A percentile compares a stretch with the other conserved stretches of the same genome.
Conservation (phyloP, 1,140 invertebrate species). For the Nomia melanderi region DNA sequence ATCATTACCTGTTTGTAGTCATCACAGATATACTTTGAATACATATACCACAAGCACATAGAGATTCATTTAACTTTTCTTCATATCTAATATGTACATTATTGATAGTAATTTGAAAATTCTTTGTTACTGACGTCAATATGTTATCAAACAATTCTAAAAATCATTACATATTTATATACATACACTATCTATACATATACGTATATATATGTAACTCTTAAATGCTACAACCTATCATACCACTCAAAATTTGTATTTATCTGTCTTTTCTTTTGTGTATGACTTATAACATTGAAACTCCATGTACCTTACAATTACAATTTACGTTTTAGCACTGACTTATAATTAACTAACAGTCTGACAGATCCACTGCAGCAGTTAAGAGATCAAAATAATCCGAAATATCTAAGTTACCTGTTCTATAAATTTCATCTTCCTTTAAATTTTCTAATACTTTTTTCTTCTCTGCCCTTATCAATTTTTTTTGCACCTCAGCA, state of each 20-base stretch:
- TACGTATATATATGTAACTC: too few relatives aligned
- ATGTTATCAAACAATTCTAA: constrained; percentile 87
- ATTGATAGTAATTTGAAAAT: constrained; percentile 89
- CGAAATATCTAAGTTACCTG: constrained; percentile 67
- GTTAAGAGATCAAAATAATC: background rate
- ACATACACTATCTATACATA: too few relatives aligned
- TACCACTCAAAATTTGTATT: too few relatives aligned
- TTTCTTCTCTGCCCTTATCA: constrained; percentile 87
- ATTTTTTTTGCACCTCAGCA: constrained; percentile 87
- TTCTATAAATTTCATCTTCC: constrained; percentile 75
- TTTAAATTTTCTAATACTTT: constrained; percentile 83
- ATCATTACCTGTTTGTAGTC: constrained; percentile 88
- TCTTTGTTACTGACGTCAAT: constrained; percentile 88
- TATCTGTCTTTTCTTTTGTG: too few relatives aligned
- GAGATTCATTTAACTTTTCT: constrained; percentile 85
- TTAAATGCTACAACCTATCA: too few relatives aligned
- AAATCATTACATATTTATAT: constrained; percentile 42
- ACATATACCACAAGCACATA: constrained; percentile 89
- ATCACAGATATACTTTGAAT: constrained; percentile 89
- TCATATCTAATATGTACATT: constrained; percentile 93
- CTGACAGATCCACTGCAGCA: too few relatives aligned
- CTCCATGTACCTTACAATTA: too few relatives aligned
- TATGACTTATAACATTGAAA: too few relatives aligned
- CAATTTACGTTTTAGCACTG: too few relatives aligned
- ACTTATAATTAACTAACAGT: too few relatives aligned